These are phyloP conservation scores for Lithobates sylvaticus DNA, from an alignment of 2,797 vertebrate species.

Conservation along the genomic window DNA sequence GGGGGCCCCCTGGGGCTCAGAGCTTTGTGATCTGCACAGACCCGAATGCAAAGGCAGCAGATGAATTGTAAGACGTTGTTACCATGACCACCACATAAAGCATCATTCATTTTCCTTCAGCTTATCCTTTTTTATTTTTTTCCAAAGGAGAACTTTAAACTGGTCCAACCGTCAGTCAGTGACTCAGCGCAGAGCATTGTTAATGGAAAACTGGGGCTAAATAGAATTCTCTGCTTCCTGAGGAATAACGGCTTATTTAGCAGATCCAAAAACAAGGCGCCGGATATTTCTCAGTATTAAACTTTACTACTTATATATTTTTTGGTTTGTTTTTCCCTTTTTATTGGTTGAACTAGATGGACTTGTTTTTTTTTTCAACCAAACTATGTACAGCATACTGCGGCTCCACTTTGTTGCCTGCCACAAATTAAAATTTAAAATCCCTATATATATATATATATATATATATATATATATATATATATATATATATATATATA, in stretches of 20 bases:
- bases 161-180: background rate
- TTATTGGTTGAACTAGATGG: too few species aligned
- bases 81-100: slow-evolving; percentile 36
- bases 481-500: too few species aligned
- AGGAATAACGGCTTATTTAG: background rate
- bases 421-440: too few species aligned
- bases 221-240: too few species aligned
- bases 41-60: background rate
- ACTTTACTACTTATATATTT: too few species aligned
- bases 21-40: background rate
- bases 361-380: too few species aligned
- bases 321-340: too few species aligned
- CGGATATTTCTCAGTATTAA: background rate
- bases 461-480: too few species aligned
- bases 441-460: too few species aligned
- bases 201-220: background rate
- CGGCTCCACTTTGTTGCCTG: too few species aligned
- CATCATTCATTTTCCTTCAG: slow-evolving; percentile 43
- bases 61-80: slow-evolving; percentile 13
- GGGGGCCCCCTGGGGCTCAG: background rate
- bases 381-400: background rate
- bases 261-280: background rate
- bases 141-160: background rate
- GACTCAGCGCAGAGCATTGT: background rate
- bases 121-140: background rate